phyloP scores from a whole-genome alignment of 1,140 invertebrate genomes.

The Asbolus verrucosus region DNA sequence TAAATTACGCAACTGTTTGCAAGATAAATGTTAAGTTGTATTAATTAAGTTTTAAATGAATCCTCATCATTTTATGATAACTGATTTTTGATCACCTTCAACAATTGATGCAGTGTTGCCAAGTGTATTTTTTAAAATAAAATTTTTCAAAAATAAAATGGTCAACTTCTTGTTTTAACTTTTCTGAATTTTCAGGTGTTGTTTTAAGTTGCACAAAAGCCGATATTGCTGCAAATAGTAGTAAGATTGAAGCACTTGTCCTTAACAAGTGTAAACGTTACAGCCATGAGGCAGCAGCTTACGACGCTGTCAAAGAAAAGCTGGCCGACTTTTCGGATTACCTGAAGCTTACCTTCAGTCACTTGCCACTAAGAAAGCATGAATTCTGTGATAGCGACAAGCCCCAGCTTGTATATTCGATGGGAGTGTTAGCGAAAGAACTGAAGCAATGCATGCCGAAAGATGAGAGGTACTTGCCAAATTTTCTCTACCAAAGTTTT shows the following conservation, averaged over 20 bases:
- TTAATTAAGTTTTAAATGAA: too few species aligned
- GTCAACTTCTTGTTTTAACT: background rate
- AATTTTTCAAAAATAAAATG: too few species aligned
- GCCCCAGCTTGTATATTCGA: background rate
- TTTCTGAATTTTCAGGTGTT: background rate
- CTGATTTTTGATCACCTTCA: too few species aligned
- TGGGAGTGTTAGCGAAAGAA: background rate
- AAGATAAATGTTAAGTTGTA: too few species aligned
- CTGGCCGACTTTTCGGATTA: constrained; percentile 4
- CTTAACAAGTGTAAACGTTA: background rate
- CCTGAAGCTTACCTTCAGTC: background rate
- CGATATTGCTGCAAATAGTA: background rate
- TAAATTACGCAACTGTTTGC: too few species aligned
- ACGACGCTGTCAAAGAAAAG: background rate
- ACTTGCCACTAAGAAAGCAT: background rate
- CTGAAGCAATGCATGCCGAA: background rate
- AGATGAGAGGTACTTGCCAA: constrained; percentile 11
- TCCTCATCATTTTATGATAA: too few species aligned
- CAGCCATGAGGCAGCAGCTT: constrained; percentile 2
- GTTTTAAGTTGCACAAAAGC: constrained; percentile 8
- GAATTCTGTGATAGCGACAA: background rate
- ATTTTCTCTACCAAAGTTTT: background rate
- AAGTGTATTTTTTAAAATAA: too few species aligned
- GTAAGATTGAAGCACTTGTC: background rate
- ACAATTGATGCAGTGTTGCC: too few species aligned